Evolutionary conservation across 2,797 vertebrate species (phyloP).

Genomic region (Halcyon chelicuti): DNA sequence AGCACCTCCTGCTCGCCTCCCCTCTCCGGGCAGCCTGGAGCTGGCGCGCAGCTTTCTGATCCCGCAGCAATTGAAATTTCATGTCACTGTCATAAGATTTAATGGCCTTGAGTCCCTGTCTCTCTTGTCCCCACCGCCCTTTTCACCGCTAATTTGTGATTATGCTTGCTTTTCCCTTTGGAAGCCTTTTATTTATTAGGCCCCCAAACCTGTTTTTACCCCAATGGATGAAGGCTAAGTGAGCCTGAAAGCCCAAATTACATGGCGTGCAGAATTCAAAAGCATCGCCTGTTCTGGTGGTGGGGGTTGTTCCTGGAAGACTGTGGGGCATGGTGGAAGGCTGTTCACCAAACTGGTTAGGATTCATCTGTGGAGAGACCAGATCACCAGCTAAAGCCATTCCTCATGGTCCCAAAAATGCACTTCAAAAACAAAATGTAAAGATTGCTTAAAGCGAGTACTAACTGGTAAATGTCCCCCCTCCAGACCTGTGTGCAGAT

Average conservation of each 20-base stretch:
- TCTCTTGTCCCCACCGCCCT: not conserved
- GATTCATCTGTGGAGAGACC: not conserved
- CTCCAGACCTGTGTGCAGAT: not conserved
- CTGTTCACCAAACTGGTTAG: not conserved
- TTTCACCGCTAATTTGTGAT: slow-evolving; percentile 6
- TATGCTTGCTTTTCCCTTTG: slow-evolving; percentile 5
- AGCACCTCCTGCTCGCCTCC: slow-evolving; percentile 22
- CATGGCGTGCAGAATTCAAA: not conserved
- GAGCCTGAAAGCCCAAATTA: not conserved
- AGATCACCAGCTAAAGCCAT: not conserved
- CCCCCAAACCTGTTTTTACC: not conserved
- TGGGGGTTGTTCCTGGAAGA: not conserved
- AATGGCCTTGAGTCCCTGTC: slow-evolving; percentile 7
- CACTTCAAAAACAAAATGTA: not conserved
- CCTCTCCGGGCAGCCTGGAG: not conserved
- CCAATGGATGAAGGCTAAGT: not conserved
- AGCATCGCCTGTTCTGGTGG: not conserved
- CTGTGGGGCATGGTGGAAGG: not conserved
- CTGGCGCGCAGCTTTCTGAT: not conserved
- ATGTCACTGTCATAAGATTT: not conserved
- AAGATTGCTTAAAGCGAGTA: not conserved
- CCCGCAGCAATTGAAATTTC: slow-evolving; percentile 7
- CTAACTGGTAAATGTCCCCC: not conserved
- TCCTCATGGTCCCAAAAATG: not conserved
- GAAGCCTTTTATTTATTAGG: not conserved